Evolutionary conservation across 2,797 vertebrate genomes (phyloP).

Genomic region (Emys orbicularis): DNA sequence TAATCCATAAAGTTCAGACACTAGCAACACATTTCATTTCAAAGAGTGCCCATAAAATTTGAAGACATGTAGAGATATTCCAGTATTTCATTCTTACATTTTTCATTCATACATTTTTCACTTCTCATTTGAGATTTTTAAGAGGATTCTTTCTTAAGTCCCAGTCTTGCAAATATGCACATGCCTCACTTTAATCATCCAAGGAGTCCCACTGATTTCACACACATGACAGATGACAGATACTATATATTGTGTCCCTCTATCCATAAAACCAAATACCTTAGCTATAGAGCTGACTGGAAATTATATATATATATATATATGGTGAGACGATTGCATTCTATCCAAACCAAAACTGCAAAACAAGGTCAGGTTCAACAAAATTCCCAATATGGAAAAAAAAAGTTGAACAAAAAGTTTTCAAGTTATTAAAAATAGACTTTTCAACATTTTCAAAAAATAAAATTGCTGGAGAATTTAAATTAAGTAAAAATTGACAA

Average conservation of each 20-base stretch:
- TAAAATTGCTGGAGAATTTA: neutral
- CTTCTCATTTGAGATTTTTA: neutral
- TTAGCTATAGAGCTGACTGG: neutral
- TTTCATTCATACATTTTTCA: neutral
- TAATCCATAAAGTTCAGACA: neutral
- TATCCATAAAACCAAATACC: neutral
- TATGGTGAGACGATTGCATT: neutral
- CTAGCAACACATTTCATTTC: neutral
- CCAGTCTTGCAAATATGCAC: neutral
- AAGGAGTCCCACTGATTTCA: neutral
- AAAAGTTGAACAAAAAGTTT: neutral
- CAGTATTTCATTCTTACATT: neutral
- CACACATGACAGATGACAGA: neutral
- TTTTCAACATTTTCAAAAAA: neutral
- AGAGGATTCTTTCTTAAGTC: neutral
- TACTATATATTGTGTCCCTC: neutral
- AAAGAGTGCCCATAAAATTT: neutral
- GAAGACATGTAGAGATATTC: neutral
- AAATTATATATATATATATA: too few species aligned
- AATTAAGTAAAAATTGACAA: neutral
- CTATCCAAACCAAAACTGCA: too few species aligned
- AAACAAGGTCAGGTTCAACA: neutral
- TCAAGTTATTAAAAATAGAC: neutral
- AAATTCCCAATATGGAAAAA: neutral
- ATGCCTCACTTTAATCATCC: neutral